Percentiles rank a stretch among this genome's conserved stretches.
Conservation (phyloP, 2,888 invertebrate species). For the Thereva nobilitata region DNA sequence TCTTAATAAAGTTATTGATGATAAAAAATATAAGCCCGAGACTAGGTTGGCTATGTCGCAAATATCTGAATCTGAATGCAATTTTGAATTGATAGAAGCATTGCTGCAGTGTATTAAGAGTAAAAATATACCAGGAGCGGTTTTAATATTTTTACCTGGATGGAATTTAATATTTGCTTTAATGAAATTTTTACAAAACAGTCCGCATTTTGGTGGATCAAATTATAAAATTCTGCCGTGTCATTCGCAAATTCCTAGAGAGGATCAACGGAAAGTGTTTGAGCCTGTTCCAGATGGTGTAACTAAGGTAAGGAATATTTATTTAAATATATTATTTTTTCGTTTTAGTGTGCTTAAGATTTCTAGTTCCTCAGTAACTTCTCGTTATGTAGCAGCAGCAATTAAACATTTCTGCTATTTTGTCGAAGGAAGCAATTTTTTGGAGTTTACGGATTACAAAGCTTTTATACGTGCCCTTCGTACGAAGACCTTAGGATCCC, state of each 20-base stretch:
- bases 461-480: no score
- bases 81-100: conserved; percentile 89
- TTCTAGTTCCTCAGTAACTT: background rate
- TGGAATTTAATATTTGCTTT: conserved; percentile 96
- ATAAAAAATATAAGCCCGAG: conserved; percentile 60
- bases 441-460: no score
- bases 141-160: conserved; percentile 92
- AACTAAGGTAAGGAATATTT: conserved; percentile 69
- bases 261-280: conserved; percentile 93
- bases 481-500: no score
- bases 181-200: conserved; percentile 80
- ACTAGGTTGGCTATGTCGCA: conserved; percentile 74
- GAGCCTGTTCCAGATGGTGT: conserved; percentile 80
- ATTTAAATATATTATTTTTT: background rate
- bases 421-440: no score
- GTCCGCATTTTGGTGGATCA: conserved; percentile 70
- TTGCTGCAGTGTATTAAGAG: conserved; percentile 69
- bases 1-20: conserved; percentile 67
- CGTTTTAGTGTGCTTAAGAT: background rate
- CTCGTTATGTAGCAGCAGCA: no score
- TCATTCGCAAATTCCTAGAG: conserved; percentile 96
- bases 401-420: no score
- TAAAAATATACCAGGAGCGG: conserved; percentile 74
- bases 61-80: conserved; percentile 86
- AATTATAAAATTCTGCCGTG: conserved; percentile 83